Evolutionary conservation across 1,140 invertebrate genomes (phyloP).

Genomic region (Panulirus ornatus): DNA sequence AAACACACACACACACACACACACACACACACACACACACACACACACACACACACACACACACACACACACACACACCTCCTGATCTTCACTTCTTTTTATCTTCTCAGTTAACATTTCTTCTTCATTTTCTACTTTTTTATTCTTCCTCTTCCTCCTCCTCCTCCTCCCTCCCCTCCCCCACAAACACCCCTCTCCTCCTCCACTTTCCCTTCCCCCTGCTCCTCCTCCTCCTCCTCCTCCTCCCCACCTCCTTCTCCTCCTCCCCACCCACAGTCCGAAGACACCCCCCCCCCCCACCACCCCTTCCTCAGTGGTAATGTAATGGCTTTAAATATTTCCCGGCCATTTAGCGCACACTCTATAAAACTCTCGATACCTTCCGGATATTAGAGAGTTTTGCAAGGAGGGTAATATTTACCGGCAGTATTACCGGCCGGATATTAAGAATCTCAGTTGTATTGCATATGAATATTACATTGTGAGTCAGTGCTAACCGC

Average conservation of each 20-base stretch:
- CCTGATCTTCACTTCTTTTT: background rate
- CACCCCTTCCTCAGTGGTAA: slow-evolving; percentile 30
- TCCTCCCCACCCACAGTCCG: slow-evolving; percentile 1
- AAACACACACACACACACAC: background rate
- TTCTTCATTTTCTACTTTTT: background rate
- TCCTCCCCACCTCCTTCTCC: background rate
- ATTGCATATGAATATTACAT: slow-evolving; percentile 61
- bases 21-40: background rate
- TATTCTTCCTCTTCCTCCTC: background rate
- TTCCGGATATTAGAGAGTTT: slow-evolving; percentile 71
- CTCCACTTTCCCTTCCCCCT: background rate
- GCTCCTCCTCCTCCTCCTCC: slow-evolving; percentile 1
- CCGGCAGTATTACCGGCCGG: slow-evolving; percentile 64
- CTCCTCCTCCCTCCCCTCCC: background rate
- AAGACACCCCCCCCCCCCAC: background rate
- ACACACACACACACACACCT: slow-evolving; percentile 12
- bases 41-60: slow-evolving; percentile 16
- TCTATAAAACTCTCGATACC: slow-evolving; percentile 70
- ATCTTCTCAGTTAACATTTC: background rate
- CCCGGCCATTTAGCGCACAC: slow-evolving; percentile 61
- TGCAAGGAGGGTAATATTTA: slow-evolving; percentile 68
- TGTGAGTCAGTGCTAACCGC: no score
- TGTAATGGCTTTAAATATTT: slow-evolving; percentile 72
- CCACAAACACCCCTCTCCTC: background rate
- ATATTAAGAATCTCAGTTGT: slow-evolving; percentile 63